phyloP scores from a whole-genome alignment of 2,797 vertebrate species.

The Anisognathus igniventris region DNA sequence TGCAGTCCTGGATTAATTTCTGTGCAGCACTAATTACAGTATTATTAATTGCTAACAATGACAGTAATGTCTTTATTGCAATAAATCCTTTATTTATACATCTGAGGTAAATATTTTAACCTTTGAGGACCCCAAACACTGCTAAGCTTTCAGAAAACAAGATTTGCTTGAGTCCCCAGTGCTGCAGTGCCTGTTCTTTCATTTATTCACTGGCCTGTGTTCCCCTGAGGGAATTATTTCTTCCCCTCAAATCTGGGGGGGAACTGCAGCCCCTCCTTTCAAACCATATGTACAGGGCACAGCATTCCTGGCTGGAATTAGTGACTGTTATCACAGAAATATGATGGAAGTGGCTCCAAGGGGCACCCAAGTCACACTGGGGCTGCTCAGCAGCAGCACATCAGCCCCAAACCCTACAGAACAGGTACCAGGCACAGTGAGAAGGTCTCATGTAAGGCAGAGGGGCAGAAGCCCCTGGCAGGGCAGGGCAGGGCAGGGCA shows the following conservation, averaged over 20 bases:
- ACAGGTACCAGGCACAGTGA: rapidly evolving
- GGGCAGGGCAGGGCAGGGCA: too few species aligned
- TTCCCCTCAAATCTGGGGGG: not conserved
- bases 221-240: not conserved
- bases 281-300: not conserved
- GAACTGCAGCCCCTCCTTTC: not conserved
- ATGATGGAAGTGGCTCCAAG: not conserved
- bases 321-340: not conserved
- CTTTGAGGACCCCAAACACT: not conserved
- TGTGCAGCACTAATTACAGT: not conserved
- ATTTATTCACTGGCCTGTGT: not conserved
- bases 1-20: not conserved
- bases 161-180: not conserved
- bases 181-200: not conserved
- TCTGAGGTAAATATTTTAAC: not conserved
- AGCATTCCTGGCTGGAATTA: not conserved
- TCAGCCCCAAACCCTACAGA: not conserved
- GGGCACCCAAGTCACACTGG: not conserved
- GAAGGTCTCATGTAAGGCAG: not conserved
- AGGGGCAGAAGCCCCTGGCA: not conserved
- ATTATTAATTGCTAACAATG: not conserved
- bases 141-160: not conserved
- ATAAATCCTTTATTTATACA: not conserved
- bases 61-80: not conserved
- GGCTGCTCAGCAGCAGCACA: not conserved